These are phyloP conservation scores for Charina bottae DNA, from an alignment of 2,113 vertebrate species.

Conservation along the genomic window DNA sequence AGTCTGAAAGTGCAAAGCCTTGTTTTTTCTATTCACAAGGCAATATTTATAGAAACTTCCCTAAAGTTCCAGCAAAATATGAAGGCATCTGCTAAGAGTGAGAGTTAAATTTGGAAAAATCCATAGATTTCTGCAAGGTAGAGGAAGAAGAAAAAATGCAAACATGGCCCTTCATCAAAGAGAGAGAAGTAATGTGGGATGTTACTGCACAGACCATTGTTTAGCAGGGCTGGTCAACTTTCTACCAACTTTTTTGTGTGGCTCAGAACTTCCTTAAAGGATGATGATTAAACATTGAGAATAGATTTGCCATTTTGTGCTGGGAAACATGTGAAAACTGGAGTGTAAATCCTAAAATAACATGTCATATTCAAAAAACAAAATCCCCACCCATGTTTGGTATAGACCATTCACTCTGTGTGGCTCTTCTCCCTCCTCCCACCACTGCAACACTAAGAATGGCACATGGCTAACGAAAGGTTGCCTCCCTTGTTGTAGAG, in stretches of 20 bases:
- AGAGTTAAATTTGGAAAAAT: slow-evolving; percentile 38
- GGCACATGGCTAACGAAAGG: background rate
- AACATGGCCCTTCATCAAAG: slow-evolving; percentile 23
- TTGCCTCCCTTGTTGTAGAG: background rate
- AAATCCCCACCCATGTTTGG: background rate
- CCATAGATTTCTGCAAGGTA: slow-evolving; percentile 29
- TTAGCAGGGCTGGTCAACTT: background rate
- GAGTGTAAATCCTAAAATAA: background rate
- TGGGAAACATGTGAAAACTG: background rate
- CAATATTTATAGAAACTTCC: slow-evolving; percentile 28
- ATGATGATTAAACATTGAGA: background rate
- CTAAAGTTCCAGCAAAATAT: slow-evolving; percentile 9
- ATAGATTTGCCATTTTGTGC: background rate
- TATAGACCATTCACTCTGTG: background rate
- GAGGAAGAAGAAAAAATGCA: slow-evolving; percentile 33
- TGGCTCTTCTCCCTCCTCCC: background rate
- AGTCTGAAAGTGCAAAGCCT: slow-evolving; percentile 5
- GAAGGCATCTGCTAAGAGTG: slow-evolving; percentile 27
- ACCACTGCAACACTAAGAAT: background rate
- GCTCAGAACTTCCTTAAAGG: background rate
- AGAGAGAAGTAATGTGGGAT: background rate
- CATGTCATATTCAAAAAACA: background rate
- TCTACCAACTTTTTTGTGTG: background rate
- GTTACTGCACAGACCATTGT: background rate
- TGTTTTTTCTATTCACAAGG: slow-evolving; percentile 8